Base-by-base conservation (phyloP, 1,140 invertebrate genomes). In the Leguminivora glycinivorella region DNA sequence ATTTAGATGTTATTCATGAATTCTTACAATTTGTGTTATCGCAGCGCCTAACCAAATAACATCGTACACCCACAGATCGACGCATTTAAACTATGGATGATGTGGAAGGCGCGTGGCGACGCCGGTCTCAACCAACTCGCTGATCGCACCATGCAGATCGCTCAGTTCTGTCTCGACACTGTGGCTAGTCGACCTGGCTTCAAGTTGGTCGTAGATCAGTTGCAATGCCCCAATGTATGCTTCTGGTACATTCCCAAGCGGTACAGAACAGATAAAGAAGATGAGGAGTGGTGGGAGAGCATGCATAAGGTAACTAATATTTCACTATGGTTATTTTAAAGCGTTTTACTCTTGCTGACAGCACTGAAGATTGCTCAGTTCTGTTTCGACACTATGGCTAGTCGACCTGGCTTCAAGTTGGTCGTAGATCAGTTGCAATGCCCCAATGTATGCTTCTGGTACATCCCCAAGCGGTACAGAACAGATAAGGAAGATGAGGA, bases 81-180 rank as follows among this genome's bases (percentile, higher is more conserved):
- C 86, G 95, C 96, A 0, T 95, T 98, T 76, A 99, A 99, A 89
- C 92, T 99, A 9, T 99, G 98, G 98, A 87, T 98, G 34, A 97
- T 98, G 95, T 97, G 98, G 95, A 96, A 96, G 84, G 95, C 95
- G 1, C 92, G 95, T 1, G 96, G 96, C 0, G 93, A 94, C 22
- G 78, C 80, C 1, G 93, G 94, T 0, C 91, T 96, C 4, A 85
- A 85, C 69, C 72, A 81, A 0, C 88, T 94, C 0, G 92, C 96
- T 0, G 95, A 97, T 67, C 92, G 93, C 38, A 93, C 94, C 0
- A 94, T 96, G 87, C 84, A 92, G 0, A 91, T 92, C 40, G 92
- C 94, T 0, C 88, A 93, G 80, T 95, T 94, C 78, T 95, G 93
- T 77, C 80, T 87, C 43, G 78, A 92, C 29, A 88, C 84, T 43